phyloP scores from a whole-genome alignment of 2,113 vertebrate genomes.

The Boleophthalmus pectinirostris region DNA sequence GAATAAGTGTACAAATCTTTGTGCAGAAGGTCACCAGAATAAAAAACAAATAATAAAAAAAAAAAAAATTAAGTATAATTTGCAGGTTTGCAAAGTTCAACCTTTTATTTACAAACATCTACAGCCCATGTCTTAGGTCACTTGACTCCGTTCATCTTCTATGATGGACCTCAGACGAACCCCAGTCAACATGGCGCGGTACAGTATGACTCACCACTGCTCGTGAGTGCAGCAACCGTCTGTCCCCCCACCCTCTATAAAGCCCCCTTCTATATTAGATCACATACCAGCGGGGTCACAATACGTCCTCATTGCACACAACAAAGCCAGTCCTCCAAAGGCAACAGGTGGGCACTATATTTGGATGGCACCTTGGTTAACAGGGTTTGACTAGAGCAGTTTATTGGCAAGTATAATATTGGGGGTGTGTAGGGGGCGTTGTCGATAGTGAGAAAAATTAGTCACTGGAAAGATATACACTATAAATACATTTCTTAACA shows the following conservation, averaged over 20 bases:
- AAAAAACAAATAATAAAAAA: no score
- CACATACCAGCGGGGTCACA: conserved; percentile 74
- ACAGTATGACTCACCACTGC: conserved; percentile 56
- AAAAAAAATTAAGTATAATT: neutral
- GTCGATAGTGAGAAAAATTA: conserved; percentile 9
- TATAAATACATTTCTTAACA: conserved; percentile 20
- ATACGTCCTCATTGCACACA: conserved; percentile 28
- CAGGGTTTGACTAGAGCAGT: conserved; percentile 18
- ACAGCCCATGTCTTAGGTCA: neutral
- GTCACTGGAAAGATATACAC: conserved; percentile 46
- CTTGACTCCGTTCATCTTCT: neutral
- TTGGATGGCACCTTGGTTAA: conserved; percentile 55
- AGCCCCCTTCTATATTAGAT: conserved; percentile 76
- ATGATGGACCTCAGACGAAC: conserved; percentile 25
- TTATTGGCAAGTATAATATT: conserved; percentile 8
- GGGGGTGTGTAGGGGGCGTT: conserved; percentile 21
- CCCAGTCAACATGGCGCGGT: neutral
- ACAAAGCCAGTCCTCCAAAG: conserved; percentile 58
- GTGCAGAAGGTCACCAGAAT: neutral
- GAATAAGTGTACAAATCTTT: neutral
- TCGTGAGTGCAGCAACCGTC: conserved; percentile 63
- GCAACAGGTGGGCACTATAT: conserved; percentile 76
- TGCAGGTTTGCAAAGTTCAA: neutral
- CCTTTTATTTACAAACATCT: conserved; percentile 1
- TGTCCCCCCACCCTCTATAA: conserved; percentile 46